Conservation (phyloP, 1,140 invertebrate genomes). For the Pseudachorutes palmiensis region DNA sequence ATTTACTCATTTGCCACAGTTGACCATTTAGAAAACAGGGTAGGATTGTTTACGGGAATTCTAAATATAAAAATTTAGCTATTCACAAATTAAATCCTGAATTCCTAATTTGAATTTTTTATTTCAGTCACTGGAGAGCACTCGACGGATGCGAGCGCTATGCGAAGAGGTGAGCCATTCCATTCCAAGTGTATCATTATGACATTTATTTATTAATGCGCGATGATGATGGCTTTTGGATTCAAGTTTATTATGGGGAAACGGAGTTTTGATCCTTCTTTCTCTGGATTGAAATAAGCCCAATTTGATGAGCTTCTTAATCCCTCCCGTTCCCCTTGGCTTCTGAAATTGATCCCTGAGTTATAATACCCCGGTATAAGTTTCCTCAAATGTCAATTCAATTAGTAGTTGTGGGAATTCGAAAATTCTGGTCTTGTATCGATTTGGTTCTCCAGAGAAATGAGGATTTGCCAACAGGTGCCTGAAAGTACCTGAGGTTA, state of each 20-base stretch:
- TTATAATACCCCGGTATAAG: too few relatives aligned
- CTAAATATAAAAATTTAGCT: not conserved
- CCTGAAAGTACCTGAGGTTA: not conserved
- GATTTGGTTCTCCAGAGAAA: not conserved
- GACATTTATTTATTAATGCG: not conserved
- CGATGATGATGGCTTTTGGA: not conserved
- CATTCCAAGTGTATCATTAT: not conserved
- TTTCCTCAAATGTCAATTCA: not conserved
- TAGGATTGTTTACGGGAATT: not conserved
- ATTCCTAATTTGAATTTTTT: not conserved
- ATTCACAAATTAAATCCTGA: too few relatives aligned
- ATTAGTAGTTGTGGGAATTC: not conserved
- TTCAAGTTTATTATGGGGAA: not conserved
- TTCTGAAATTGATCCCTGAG: too few relatives aligned
- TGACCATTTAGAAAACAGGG: conserved; percentile 1
- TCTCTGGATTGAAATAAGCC: too few relatives aligned
- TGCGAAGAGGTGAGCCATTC: conserved; percentile 8
- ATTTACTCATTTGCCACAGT: conserved; percentile 2
- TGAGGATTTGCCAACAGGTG: not conserved
- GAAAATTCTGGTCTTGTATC: not conserved
- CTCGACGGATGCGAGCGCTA: conserved; percentile 1
- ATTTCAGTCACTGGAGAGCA: conserved; percentile 17
- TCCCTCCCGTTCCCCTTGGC: too few relatives aligned
- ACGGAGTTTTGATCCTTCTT: too few relatives aligned
- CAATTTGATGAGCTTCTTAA: too few relatives aligned